Evolutionary conservation across 2,113 vertebrate genomes (phyloP).

Genomic region (Ardeotis arabs): DNA sequence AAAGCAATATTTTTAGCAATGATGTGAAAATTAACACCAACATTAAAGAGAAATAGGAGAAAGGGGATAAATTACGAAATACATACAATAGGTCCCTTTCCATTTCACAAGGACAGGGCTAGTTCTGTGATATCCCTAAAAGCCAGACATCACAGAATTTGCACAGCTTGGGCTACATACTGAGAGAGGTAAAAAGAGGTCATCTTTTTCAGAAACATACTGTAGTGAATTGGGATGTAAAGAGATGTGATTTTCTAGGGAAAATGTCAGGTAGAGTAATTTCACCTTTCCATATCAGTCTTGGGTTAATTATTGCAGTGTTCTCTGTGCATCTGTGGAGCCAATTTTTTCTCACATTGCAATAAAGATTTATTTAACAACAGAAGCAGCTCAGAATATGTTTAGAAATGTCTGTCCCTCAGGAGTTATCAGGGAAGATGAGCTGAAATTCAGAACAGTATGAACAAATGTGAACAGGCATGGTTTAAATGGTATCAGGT

Average conservation of each 20-base stretch:
- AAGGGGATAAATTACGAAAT: neutral
- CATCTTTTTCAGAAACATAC: slow-evolving; percentile 28
- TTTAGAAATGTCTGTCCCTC: neutral
- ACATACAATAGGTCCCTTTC: neutral
- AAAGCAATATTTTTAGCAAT: neutral
- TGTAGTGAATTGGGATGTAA: neutral
- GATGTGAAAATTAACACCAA: neutral
- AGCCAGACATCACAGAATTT: slow-evolving; percentile 55
- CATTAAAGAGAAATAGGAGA: neutral
- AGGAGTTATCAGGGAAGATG: neutral
- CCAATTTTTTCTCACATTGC: neutral
- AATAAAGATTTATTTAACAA: neutral
- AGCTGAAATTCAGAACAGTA: neutral
- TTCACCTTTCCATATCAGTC: neutral
- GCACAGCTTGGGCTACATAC: neutral
- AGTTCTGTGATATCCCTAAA: slow-evolving; percentile 40
- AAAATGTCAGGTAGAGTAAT: slow-evolving; percentile 1
- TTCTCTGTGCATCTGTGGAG: neutral
- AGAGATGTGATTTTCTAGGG: neutral
- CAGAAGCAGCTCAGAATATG: neutral
- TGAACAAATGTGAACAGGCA: neutral
- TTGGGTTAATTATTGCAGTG: neutral
- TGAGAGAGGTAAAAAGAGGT: slow-evolving; percentile 43
- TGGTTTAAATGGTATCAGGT: neutral
- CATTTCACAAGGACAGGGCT: neutral